Base-by-base conservation (phyloP, 92 coral and sea anemone species). In the Epizoanthus rinbou region DNA sequence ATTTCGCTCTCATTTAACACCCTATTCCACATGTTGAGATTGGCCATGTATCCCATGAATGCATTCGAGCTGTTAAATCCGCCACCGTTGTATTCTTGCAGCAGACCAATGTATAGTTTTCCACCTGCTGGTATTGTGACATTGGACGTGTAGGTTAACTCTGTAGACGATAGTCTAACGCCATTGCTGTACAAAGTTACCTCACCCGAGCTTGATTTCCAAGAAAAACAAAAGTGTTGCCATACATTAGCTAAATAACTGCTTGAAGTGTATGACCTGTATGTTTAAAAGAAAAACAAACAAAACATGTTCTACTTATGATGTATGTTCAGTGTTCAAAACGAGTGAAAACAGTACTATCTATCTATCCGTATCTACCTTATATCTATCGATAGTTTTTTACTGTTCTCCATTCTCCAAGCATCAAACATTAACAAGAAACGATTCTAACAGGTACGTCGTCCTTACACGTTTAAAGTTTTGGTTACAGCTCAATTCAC, bases 221-320 rank as follows among this genome's bases (percentile, higher is more conserved):
- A 74, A 50, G 79, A 52, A 3, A 74, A 74, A 53, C 79, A 74
- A 21, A 74, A 74, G 19, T 74, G 79, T 13, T 74, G 64, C 79
- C 79, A 74, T 28, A 8, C 47, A 57, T 53, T 25, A 31, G 52
- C 28, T 21, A 74, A 52, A 25, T 63, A 74, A 5, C 52, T 74
- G 35, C 43, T 45, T 14, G 60, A 74, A 1, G 21, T 16, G 8
- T 54, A 22, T 53, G 79, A 74, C 79, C 79, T 74, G 64, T 41
- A 66, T 24, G 45, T 66, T 24, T 66, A 11, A 66, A 23, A 23
- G 16, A 24, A 24, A 24, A 22, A 25, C 18, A 24, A 13, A 6
- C 28, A 2, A 28, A 28, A 0, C 31, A 28, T 28, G 31, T 28
- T 28, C 31, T 28, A 28, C 31, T 28, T 28, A 28, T 28, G 31